Conservation (phyloP, 2,888 invertebrate genomes). For the Julus scandinavius region DNA sequence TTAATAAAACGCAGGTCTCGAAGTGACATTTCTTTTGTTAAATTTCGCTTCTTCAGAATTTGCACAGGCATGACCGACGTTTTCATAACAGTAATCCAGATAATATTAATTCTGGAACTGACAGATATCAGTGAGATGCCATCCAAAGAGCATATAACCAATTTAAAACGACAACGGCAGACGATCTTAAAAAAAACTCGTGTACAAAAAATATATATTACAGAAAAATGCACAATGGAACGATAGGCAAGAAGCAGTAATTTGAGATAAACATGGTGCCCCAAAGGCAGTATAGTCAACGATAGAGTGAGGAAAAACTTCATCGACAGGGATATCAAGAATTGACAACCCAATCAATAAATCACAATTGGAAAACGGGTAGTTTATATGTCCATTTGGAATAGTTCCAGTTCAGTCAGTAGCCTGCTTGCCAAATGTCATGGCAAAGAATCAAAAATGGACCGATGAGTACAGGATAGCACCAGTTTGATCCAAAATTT, state of each 20-base stretch:
- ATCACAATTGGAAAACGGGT: too few relatives aligned
- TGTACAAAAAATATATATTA: not conserved
- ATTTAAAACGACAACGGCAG: not conserved
- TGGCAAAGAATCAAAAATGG: too few relatives aligned
- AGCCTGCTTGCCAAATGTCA: too few relatives aligned
- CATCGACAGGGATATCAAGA: too few relatives aligned
- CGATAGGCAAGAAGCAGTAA: not conserved
- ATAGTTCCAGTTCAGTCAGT: too few relatives aligned
- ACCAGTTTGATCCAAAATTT: too few relatives aligned
- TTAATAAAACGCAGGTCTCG: too few relatives aligned
- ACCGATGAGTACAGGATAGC: too few relatives aligned
- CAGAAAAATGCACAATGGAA: not conserved
- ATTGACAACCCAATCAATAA: too few relatives aligned
- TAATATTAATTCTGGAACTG: not conserved
- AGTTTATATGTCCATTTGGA: too few relatives aligned
- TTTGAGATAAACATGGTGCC: not conserved
- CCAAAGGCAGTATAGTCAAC: not conserved
- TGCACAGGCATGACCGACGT: not conserved
- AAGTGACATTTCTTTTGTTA: not conserved
- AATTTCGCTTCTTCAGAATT: not conserved
- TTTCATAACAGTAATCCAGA: not conserved
- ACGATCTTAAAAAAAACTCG: not conserved
- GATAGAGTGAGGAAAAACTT: too few relatives aligned
- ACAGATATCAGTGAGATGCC: not conserved
- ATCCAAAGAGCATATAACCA: not conserved